Conservation (phyloP, 2,113 vertebrate genomes). For the Dipodomys spectabilis region DNA sequence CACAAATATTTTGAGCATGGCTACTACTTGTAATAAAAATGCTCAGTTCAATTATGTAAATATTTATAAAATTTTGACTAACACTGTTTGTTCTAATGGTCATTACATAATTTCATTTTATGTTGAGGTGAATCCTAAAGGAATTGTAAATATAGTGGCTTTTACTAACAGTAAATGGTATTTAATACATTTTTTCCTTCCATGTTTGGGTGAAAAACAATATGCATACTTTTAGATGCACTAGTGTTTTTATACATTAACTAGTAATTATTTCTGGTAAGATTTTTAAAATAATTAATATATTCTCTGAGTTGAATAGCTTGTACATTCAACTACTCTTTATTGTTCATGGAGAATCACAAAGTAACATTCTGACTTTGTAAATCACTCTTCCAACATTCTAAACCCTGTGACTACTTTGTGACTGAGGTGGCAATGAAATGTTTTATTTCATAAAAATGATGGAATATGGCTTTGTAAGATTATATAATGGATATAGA, state of each 20-base stretch:
- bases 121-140: neutral
- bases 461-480: neutral
- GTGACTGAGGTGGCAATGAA: neutral
- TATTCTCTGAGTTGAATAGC: neutral
- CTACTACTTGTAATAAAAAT: neutral
- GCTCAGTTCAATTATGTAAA: neutral
- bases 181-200: neutral
- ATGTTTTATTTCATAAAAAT: neutral
- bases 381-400: neutral
- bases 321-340: neutral
- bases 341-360: slow-evolving; percentile 1
- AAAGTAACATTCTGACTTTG: neutral
- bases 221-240: neutral
- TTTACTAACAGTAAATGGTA: too few relatives aligned
- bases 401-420: neutral
- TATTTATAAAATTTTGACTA: neutral
- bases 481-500: neutral
- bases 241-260: neutral
- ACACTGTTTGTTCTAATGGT: neutral
- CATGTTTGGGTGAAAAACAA: neutral
- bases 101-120: neutral
- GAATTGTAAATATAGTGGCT: neutral
- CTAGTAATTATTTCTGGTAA: slow-evolving; percentile 43
- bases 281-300: slow-evolving; percentile 40
- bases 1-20: neutral